Evolutionary conservation across 2,797 vertebrate species (phyloP).

Genomic region (Alectoris magna): DNA sequence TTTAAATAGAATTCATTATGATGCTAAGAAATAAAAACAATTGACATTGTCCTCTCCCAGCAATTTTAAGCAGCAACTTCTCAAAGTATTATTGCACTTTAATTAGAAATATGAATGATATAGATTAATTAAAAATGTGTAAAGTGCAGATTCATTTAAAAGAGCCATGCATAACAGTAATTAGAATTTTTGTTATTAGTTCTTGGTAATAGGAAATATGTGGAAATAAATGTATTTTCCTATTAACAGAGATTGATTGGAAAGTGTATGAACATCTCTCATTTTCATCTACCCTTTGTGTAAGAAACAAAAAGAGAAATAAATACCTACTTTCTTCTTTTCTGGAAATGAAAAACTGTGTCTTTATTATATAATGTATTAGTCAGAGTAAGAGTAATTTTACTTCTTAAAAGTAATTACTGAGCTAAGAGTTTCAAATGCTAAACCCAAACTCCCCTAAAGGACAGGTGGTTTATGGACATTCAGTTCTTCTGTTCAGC

Average conservation of each 20-base stretch:
- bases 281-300: background rate
- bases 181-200: background rate
- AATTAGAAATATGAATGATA: background rate
- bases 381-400: background rate
- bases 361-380: background rate
- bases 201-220: background rate
- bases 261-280: background rate
- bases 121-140: background rate
- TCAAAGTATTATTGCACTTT: constrained; percentile 15
- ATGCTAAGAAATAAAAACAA: background rate
- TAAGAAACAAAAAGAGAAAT: background rate
- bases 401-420: background rate
- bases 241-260: background rate
- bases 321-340: background rate
- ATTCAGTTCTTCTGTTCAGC: background rate
- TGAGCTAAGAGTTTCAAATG: background rate
- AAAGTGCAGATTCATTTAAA: background rate
- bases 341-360: background rate
- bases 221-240: background rate
- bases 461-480: constrained; percentile 24
- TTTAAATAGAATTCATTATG: background rate
- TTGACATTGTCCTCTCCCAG: background rate
- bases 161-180: background rate
- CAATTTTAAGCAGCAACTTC: background rate
- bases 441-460: background rate